phyloP scores from a whole-genome alignment of 2,797 vertebrate species.

The Glyptemys insculpta region DNA sequence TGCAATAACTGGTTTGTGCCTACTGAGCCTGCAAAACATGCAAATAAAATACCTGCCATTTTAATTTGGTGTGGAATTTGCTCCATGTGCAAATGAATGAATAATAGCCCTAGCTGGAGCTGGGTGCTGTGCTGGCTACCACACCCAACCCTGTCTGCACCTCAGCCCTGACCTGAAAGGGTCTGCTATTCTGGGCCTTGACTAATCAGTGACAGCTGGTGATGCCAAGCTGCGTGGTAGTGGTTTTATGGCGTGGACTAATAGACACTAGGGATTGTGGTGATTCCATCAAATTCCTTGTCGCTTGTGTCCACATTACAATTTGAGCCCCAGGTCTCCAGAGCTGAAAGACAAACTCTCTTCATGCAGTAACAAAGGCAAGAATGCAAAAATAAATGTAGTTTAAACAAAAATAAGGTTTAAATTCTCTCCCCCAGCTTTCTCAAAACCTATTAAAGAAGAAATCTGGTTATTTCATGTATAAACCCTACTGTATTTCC shows the following conservation, averaged over 20 bases:
- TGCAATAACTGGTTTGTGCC: neutral
- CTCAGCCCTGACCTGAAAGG: neutral
- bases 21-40: neutral
- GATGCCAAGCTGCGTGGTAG: neutral
- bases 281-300: neutral
- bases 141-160: neutral
- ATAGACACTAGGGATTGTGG: conserved; percentile 18
- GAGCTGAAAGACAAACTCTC: conserved; percentile 1
- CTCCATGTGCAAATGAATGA: neutral
- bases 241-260: conserved; percentile 5
- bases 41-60: neutral
- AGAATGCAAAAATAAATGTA: too few species aligned
- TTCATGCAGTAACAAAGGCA: too few species aligned
- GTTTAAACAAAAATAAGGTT: too few species aligned
- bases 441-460: neutral
- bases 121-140: neutral
- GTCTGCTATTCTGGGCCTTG: conserved; percentile 23
- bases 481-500: neutral
- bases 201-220: conserved; percentile 1
- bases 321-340: neutral
- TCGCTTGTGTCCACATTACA: neutral
- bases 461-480: neutral
- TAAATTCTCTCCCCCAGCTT: neutral
- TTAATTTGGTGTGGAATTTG: neutral
- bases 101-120: neutral